Conservation (phyloP, 2,113 vertebrate genomes). For the Nannobrachium achirus region DNA sequence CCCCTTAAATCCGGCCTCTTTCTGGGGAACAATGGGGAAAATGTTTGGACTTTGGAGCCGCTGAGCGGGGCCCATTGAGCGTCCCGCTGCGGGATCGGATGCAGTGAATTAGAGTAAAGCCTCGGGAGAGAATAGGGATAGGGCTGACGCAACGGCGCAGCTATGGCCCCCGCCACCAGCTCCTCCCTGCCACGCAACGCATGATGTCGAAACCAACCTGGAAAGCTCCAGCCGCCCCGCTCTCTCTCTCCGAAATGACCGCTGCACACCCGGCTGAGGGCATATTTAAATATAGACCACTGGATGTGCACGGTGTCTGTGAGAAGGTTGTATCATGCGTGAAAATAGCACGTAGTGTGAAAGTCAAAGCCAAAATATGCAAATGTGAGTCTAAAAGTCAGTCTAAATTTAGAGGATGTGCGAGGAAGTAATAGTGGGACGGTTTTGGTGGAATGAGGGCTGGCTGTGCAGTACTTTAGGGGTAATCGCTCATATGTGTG, state of each 20-base stretch:
- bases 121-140: slow-evolving; percentile 69
- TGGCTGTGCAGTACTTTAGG: background rate
- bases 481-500: background rate
- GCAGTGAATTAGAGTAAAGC: slow-evolving; percentile 75
- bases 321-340: background rate
- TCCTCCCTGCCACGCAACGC: slow-evolving; percentile 46
- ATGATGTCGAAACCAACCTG: slow-evolving; percentile 32
- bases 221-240: slow-evolving; percentile 32
- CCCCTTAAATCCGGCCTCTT: slow-evolving; percentile 68
- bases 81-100: slow-evolving; percentile 67
- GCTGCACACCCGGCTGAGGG: background rate
- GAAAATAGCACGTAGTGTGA: background rate
- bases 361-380: background rate
- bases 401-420: background rate
- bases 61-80: slow-evolving; percentile 70
- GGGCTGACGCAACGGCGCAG: slow-evolving; percentile 65
- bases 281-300: slow-evolving; percentile 1
- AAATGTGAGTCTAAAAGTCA: background rate
- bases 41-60: slow-evolving; percentile 67
- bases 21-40: slow-evolving; percentile 74
- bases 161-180: slow-evolving; percentile 47
- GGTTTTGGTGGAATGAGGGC: background rate
- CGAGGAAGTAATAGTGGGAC: background rate
- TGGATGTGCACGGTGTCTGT: background rate
- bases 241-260: no score